Conservation (phyloP, 2,113 vertebrate genomes). For the Diadophis punctatus region DNA sequence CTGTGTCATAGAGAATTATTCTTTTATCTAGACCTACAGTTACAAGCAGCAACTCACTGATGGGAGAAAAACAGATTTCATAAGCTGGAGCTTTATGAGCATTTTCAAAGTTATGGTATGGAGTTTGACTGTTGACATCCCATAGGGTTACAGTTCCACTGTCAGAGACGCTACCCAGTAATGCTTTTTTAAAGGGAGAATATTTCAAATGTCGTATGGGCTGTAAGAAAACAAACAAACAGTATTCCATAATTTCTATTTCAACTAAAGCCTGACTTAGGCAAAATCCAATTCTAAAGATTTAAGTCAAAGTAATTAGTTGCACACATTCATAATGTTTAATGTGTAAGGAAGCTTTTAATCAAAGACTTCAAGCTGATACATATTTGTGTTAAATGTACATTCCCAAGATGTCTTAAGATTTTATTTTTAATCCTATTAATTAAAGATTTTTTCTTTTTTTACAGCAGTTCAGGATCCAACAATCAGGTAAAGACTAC, state of each 20-base stretch:
- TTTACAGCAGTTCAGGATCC: background rate
- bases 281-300: background rate
- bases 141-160: conserved; percentile 89
- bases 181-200: conserved; percentile 85
- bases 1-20: conserved; percentile 92
- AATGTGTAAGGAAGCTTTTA: background rate
- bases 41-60: conserved; percentile 89
- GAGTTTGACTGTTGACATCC: conserved; percentile 90
- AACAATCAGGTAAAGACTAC: background rate
- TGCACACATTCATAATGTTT: background rate
- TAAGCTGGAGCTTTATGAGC: conserved; percentile 91
- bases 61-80: conserved; percentile 90
- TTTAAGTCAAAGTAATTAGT: background rate
- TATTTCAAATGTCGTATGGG: conserved; percentile 87
- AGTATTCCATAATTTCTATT: background rate
- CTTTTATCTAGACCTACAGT: conserved; percentile 96
- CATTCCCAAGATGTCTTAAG: background rate
- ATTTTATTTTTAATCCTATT: background rate
- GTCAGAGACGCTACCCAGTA: conserved; percentile 90
- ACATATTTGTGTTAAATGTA: background rate
- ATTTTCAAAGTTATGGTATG: conserved; percentile 82
- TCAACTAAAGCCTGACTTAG: background rate
- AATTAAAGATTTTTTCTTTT: background rate
- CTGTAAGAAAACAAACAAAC: conserved; percentile 64
- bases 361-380: background rate